Evolutionary conservation across 2,888 invertebrate genomes (phyloP), one percentile per base, ranked within the genome.

Genomic region (Sarcophaga variegata): DNA sequence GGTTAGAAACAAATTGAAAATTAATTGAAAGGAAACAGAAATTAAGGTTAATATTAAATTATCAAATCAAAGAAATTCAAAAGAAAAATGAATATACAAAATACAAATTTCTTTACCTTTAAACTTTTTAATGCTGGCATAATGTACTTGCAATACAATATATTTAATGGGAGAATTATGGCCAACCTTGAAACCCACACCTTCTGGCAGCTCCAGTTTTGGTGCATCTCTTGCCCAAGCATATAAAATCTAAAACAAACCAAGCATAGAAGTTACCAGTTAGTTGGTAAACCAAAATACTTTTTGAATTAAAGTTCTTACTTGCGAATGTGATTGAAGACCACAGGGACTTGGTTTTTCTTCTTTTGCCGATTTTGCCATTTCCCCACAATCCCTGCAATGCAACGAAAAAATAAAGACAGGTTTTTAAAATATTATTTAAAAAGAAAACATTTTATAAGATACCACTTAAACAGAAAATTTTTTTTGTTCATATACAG

Each of bases 181-280:
- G 10, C 99, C 99, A 70, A 99, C 96, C 93, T 97, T 97, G 93
- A 99, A 99, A 2, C 98, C 99, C 11, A 99, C 98, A 86, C 96
- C 97, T 74, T 96, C 94, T 0, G 99, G 99, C 74, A 99, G 93
- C 67, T 95, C 94, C 5, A 99, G 94, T 78, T 95, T 95, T 0
- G 98, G 98, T 0, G 99, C 98, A 92, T 98, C 97, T 89, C 97
- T 95, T 2, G 98, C 99, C 98, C 98, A 99, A 0, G 98, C 98
- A 93, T 98, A 99, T 12, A 99, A 95, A 77, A 98, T 96, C 96
- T 97, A 93, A 37, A 92, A 60, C 8, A 81, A 81, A 47, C 27
- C 22, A 81, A 14, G 17, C 4, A 54, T 5, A 54, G 17, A 54
- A 54, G 37, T 37, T 0, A 37, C 10, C 10, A 37, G 8, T 37